A percentile compares a stretch with the other conserved stretches of the same genome.
phyloP scores from a whole-genome alignment of 2,888 invertebrate species.

The Mimas tiliae region DNA sequence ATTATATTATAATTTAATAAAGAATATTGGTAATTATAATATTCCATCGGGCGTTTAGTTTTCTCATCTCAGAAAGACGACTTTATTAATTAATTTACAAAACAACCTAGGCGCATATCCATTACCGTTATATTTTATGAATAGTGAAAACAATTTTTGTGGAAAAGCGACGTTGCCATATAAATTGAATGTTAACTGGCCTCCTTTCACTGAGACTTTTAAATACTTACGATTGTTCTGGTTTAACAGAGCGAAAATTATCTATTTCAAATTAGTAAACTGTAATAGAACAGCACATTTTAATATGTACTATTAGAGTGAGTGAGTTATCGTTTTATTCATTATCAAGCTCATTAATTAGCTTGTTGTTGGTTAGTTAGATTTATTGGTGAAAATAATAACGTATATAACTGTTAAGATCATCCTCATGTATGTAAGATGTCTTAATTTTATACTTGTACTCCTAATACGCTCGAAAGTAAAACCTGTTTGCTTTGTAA shows the following conservation, averaged over 20 bases:
- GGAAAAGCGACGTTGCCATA: conserved; percentile 22
- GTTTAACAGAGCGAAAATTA: conserved; percentile 50
- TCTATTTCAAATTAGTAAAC: conserved; percentile 36
- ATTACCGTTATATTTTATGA: not conserved
- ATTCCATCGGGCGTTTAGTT: too few species aligned
- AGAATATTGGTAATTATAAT: too few species aligned
- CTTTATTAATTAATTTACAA: not conserved
- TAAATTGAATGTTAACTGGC: conserved; percentile 40
- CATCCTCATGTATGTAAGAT: too few species aligned
- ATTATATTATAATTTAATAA: too few species aligned
- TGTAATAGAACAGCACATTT: conserved; percentile 35
- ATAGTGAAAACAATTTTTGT: conserved; percentile 13
- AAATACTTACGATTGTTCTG: conserved; percentile 40
- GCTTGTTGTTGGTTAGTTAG: not conserved
- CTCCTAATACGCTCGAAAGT: too few species aligned
- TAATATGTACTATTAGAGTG: conserved; percentile 26
- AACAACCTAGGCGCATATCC: conserved; percentile 13
- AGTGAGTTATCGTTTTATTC: not conserved
- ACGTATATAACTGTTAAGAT: not conserved
- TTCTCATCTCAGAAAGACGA: too few species aligned
- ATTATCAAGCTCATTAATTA: not conserved
- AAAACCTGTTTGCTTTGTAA: not conserved
- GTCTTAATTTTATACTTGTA: too few species aligned
- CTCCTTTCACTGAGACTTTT: conserved; percentile 44
- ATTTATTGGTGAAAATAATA: not conserved